phyloP scores from a whole-genome alignment of 2,888 invertebrate species.

The Meteorus colon region DNA sequence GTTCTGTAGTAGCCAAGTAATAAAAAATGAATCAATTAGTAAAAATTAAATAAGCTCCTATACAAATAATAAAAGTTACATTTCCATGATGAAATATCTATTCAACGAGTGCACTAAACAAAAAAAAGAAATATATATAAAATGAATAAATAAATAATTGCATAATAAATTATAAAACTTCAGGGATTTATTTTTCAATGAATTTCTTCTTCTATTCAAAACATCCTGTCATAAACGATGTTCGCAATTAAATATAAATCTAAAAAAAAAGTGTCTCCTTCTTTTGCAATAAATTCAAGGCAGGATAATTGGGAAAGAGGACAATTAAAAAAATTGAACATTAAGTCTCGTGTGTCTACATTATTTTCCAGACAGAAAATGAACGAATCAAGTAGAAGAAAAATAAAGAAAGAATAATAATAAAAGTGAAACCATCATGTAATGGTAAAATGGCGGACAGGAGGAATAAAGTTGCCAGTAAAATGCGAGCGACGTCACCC shows the following conservation, averaged over 20 bases:
- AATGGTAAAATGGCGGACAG: not conserved
- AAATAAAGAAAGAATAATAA: not conserved
- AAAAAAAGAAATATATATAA: too few relatives aligned
- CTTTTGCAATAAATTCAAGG: not conserved
- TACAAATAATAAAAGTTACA: too few relatives aligned
- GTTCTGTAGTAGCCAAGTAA: too few relatives aligned
- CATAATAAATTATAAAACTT: too few relatives aligned
- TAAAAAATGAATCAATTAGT: too few relatives aligned
- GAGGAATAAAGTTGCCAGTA: constrained; percentile 10
- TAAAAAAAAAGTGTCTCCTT: not conserved
- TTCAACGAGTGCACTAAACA: too few relatives aligned
- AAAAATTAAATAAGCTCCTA: too few relatives aligned
- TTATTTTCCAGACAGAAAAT: not conserved
- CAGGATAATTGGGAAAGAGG: not conserved
- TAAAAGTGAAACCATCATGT: not conserved
- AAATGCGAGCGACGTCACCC: constrained; percentile 50
- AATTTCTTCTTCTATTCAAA: too few relatives aligned
- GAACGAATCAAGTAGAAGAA: not conserved
- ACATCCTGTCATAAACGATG: not conserved
- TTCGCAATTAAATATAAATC: not conserved
- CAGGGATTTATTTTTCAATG: too few relatives aligned
- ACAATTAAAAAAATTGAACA: not conserved
- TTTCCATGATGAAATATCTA: too few relatives aligned
- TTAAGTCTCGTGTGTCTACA: not conserved
- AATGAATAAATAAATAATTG: too few relatives aligned